These are phyloP conservation scores for Gonocerus acuteangulatus DNA, from an alignment of 2,888 invertebrate genomes.

Conservation along the genomic window DNA sequence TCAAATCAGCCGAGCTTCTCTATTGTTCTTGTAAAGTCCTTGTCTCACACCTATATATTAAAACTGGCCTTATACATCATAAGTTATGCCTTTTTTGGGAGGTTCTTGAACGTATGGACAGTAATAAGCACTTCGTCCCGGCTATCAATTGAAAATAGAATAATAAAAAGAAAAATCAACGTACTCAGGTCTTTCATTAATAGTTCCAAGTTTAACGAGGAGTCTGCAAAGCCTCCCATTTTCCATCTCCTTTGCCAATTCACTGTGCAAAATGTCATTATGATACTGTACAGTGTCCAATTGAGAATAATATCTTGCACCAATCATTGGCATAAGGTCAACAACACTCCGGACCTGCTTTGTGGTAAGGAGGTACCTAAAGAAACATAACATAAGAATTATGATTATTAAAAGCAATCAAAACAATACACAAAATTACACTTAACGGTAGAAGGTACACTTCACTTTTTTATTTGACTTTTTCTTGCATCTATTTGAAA, in stretches of 20 bases:
- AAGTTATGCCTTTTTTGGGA: too few relatives aligned
- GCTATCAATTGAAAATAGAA: not conserved
- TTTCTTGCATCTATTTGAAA: too few relatives aligned
- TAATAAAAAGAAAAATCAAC: too few relatives aligned
- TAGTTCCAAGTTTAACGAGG: slow-evolving; percentile 82
- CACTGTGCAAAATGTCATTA: slow-evolving; percentile 82
- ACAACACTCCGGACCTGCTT: slow-evolving; percentile 69
- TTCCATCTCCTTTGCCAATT: slow-evolving; percentile 86
- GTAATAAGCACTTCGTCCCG: not conserved
- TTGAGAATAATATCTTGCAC: slow-evolving; percentile 92
- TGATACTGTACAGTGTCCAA: slow-evolving; percentile 82
- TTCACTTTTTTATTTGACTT: too few relatives aligned
- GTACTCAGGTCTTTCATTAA: slow-evolving; percentile 91
- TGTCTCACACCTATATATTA: too few relatives aligned
- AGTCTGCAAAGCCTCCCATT: slow-evolving; percentile 88
- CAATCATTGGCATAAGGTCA: slow-evolving; percentile 99
- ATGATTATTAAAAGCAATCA: too few relatives aligned
- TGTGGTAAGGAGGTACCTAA: slow-evolving; percentile 66
- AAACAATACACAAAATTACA: too few relatives aligned
- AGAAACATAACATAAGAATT: slow-evolving; percentile 36
- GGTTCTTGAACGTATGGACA: too few relatives aligned
- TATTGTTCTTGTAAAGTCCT: too few relatives aligned
- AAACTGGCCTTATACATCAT: too few relatives aligned
- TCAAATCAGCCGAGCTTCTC: too few relatives aligned
- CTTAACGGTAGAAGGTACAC: too few relatives aligned